phyloP scores from a whole-genome alignment of 2,113 vertebrate genomes.

The Paralichthys olivaceus region DNA sequence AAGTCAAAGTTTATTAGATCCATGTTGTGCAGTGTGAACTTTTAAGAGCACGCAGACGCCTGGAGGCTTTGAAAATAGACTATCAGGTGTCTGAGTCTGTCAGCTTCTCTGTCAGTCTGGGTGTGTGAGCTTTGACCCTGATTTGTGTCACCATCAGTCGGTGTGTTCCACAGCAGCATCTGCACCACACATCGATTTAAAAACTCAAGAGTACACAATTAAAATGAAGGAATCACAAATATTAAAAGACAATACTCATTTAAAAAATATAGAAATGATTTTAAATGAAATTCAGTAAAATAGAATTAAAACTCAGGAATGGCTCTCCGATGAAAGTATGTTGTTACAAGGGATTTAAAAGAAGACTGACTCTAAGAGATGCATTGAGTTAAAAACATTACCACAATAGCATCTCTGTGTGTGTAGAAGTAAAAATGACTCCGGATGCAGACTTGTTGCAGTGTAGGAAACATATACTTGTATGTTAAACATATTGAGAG shows the following conservation, averaged over 20 bases:
- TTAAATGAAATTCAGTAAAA: too few species aligned
- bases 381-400: too few species aligned
- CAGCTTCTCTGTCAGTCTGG: not conserved
- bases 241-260: too few species aligned
- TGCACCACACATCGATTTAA: not conserved
- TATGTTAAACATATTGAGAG: not conserved
- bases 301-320: too few species aligned
- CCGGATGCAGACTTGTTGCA: conserved; percentile 38
- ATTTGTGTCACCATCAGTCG: not conserved
- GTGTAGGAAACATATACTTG: not conserved
- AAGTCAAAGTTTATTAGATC: not conserved
- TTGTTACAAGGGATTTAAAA: too few species aligned
- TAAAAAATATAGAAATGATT: too few species aligned
- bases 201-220: too few species aligned
- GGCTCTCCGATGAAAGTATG: too few species aligned
- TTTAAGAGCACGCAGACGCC: not conserved
- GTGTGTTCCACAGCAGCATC: not conserved
- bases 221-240: too few species aligned
- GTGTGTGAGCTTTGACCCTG: not conserved
- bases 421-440: too few species aligned
- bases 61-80: not conserved
- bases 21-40: not conserved
- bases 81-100: not conserved
- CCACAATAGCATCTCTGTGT: not conserved
- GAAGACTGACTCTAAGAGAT: too few species aligned